Base-by-base conservation (phyloP, 2,113 vertebrate species). In the Crypturellus undulatus region DNA sequence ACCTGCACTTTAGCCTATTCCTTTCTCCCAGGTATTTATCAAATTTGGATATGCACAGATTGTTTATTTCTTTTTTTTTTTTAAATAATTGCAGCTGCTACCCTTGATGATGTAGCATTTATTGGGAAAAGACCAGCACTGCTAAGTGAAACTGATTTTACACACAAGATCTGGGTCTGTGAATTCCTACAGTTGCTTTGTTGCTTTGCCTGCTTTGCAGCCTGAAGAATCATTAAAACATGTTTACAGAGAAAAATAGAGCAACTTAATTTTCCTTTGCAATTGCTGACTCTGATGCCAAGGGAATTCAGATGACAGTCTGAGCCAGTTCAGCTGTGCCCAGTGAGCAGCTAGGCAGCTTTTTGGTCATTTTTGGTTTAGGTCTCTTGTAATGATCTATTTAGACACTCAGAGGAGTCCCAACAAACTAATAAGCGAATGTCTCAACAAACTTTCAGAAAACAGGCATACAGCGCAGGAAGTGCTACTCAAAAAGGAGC, bases 241-340 rank as follows among this genome's bases (percentile, higher is more conserved):
- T 16, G 22, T 59, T 89, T 71, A 83, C 15, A 34, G 42, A 64
- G 56, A 83, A 83, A 96, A 90, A 69, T 4, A 71, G 56, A 90
- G 45, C 83, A 95, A 88, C 42, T 71, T 77, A 45, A 71, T 86
- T 94, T 94, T 87, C 60, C 68, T 80, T 67, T 86, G 90, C 69
- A 92, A 78, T 51, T 90, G 71, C 87, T 80, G 87, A 88, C 49
- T 93, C 51, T 51, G 62, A 94, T 69, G 83, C 72, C 88, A 93
- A 90, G 24, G 69, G 65, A 89, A 79, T 69, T 51, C 72, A 69
- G 91, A 79, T 52, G 45, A 91, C 58, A 73, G 18, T 71, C 52
- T 76, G 86, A 95, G 79, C 65, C 79, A 79, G 73, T 82, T 81
- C 70, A 89, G 70, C 84, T 87, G 49, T 20, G 79, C 59, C 65